Conservation (phyloP, 1,140 invertebrate species). For the Heliconius hermathena region DNA sequence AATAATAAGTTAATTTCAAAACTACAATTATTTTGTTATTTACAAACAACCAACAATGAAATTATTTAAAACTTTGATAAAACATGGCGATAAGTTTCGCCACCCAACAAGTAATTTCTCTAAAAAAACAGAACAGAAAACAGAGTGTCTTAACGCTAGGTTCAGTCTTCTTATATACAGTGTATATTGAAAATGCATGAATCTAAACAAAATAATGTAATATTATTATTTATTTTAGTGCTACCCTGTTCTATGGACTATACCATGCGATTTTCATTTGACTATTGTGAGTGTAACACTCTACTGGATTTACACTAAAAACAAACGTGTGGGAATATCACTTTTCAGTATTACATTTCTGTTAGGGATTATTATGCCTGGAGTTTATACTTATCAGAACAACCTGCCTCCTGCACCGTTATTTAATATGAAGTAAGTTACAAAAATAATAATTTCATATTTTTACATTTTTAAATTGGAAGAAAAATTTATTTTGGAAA, state of each 20-base stretch:
- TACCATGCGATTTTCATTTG: slow-evolving; percentile 31
- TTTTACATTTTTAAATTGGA: too few relatives aligned
- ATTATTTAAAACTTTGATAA: not conserved
- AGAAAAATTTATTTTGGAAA: too few relatives aligned
- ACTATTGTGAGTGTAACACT: slow-evolving; percentile 9
- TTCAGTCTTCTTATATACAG: too few relatives aligned
- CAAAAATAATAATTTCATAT: not conserved
- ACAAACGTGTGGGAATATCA: slow-evolving; percentile 2
- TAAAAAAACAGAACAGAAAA: too few relatives aligned
- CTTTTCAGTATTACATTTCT: not conserved
- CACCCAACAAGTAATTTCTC: not conserved
- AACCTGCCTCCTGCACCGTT: slow-evolving; percentile 16
- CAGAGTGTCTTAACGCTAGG: too few relatives aligned
- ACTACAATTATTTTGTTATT: too few relatives aligned
- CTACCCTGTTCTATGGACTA: slow-evolving; percentile 20
- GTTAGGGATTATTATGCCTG: slow-evolving; percentile 1
- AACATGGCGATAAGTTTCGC: not conserved
- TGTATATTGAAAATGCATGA: too few relatives aligned
- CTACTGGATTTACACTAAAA: slow-evolving; percentile 17
- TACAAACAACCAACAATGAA: too few relatives aligned
- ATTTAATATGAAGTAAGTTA: slow-evolving; percentile 2
- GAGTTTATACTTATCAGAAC: slow-evolving; percentile 14
- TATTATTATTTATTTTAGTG: slow-evolving; percentile 24
- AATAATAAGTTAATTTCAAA: too few relatives aligned
- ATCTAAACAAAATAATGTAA: not conserved